Base-by-base conservation (phyloP, 1,140 invertebrate species). In the Drosophila baimaii region DNA sequence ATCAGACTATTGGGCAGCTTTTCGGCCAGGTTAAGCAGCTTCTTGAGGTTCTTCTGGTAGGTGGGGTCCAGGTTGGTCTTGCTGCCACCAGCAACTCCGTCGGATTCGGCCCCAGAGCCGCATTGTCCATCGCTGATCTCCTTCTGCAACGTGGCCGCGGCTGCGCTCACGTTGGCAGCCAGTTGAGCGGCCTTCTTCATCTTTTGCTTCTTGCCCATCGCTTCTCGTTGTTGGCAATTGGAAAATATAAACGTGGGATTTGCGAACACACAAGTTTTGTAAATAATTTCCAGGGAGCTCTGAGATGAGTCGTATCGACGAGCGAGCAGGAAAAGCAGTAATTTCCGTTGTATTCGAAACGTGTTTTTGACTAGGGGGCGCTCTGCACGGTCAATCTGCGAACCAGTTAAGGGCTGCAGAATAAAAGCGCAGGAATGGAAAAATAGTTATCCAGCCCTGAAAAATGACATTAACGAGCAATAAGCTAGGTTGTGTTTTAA, bases 181-280 rank as follows among this genome's bases (percentile, higher is more conserved):
- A 23, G 3, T 13, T 55, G 23, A 15, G 62, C 55, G 12, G 47
- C 33, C 12, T 79, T 88, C 49, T 69, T 88, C 21, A 39, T n/a
- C 44, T 71, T 89, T 21, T 81, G 72, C 25, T 88, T 80, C 33
- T 72, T 88, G n/a, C 72, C 77, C 84, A 83, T 88, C 5, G n/a
- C n/a, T 27, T 2, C 10, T 46, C n/a, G 15, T 43, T 31, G 15
- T 35, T 27, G 12, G 15, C 27, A 65, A 54, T 52, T 25, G 9
- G 37, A 57, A 71, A 15, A n/a, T 12, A 19, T 19, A 15, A 25
- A 6, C 15, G 23, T 37, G 13, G n/a, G 17, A 46, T 29, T 65
- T 27, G n/a, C 19, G 21, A 5, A 65, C 27, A 19, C 29, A 35
- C 10, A 37, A 29, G 23, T 46, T 46, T 23, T 35, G 9, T 13